These are phyloP conservation scores for Tiliacea aurago DNA, from an alignment of 2,888 invertebrate species.

Conservation along the genomic window DNA sequence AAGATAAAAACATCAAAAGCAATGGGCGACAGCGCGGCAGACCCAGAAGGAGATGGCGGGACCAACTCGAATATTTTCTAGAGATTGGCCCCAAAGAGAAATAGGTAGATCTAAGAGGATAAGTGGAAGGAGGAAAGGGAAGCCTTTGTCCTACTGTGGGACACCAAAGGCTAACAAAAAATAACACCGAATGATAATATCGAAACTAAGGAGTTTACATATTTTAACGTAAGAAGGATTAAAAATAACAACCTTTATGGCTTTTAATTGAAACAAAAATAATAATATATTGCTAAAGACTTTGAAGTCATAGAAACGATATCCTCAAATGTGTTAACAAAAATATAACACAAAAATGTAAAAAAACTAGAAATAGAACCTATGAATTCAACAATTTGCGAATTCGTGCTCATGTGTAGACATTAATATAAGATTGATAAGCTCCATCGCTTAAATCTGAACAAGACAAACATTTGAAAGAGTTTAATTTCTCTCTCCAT, in stretches of 20 bases:
- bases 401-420: slow-evolving; percentile 1
- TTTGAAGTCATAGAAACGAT: neutral
- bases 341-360: neutral
- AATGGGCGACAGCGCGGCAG: neutral
- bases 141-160: neutral
- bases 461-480: neutral
- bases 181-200: neutral
- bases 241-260: neutral
- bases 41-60: neutral
- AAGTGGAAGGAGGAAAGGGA: neutral
- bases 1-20: neutral
- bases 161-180: neutral
- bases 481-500: too few species aligned
- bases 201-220: neutral
- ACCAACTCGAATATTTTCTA: neutral
- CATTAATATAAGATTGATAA: neutral
- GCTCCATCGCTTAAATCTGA: neutral
- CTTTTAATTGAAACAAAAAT: neutral
- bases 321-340: neutral
- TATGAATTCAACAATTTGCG: neutral
- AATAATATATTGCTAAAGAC: neutral
- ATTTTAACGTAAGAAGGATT: neutral
- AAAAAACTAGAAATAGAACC: neutral
- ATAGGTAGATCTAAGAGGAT: neutral
- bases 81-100: neutral